Evolutionary conservation across 2,797 vertebrate genomes (phyloP).

Genomic region (Lagocephalus sceleratus): DNA sequence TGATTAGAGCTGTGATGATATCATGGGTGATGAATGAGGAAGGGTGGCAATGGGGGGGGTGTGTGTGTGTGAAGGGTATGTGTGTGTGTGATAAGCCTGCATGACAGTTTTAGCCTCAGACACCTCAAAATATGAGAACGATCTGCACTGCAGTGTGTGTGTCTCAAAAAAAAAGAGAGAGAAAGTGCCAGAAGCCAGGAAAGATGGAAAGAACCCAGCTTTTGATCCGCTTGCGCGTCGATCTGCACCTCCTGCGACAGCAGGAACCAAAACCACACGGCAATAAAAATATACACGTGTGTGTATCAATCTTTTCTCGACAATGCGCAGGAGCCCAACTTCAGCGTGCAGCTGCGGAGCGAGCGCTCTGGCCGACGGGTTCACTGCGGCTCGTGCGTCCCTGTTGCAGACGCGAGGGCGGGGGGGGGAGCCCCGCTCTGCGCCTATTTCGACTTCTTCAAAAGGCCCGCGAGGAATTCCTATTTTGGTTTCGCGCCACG

Average conservation of each 20-base stretch:
- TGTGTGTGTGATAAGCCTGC: conserved; percentile 5
- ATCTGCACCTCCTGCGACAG: background rate
- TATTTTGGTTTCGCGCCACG: conserved; percentile 23
- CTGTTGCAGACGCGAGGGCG: no score
- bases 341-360: no score
- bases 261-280: conserved; percentile 17
- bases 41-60: background rate
- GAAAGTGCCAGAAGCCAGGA: background rate
- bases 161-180: conserved; percentile 16
- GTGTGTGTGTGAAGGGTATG: no score
- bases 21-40: conserved; percentile 40
- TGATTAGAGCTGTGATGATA: conserved; percentile 44
- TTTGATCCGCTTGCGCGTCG: conserved; percentile 1
- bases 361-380: no score
- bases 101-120: background rate
- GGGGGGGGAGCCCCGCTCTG: no score
- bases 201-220: background rate
- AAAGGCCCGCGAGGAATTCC: conserved; percentile 34
- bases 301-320: conserved; percentile 14
- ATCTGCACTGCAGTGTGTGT: background rate
- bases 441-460: conserved; percentile 42
- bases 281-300: conserved; percentile 15
- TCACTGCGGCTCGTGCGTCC: no score
- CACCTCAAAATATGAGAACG: background rate
- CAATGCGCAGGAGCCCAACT: background rate